Evolutionary conservation across 1,140 invertebrate species (phyloP).

Genomic region (Neodiprion pinetum): DNA sequence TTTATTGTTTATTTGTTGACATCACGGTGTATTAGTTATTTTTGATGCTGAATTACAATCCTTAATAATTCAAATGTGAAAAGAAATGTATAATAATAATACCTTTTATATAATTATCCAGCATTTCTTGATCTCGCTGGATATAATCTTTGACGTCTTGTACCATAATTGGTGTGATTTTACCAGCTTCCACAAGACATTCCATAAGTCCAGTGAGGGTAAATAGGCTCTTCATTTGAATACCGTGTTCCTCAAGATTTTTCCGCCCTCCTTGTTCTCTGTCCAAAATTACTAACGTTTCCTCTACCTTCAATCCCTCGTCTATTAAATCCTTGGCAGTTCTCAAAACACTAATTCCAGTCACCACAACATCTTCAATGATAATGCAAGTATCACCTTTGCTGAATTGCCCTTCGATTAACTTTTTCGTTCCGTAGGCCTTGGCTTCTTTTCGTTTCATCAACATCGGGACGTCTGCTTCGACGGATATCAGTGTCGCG

Average conservation of each 20-base stretch:
- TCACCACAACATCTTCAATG: constrained; percentile 96
- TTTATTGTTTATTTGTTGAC: no score
- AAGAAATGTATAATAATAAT: not conserved
- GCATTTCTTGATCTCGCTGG: constrained; percentile 51
- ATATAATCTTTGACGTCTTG: constrained; percentile 72
- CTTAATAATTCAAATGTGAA: no score
- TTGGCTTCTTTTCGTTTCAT: constrained; percentile 92
- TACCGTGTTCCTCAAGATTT: constrained; percentile 75
- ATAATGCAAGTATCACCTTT: constrained; percentile 85
- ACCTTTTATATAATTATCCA: constrained; percentile 6
- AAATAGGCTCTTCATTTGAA: constrained; percentile 75
- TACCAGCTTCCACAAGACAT: constrained; percentile 70
- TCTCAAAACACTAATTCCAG: constrained; percentile 92
- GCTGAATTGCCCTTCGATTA: constrained; percentile 90
- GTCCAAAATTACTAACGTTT: constrained; percentile 90
- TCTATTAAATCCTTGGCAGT: constrained; percentile 79
- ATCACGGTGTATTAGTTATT: no score
- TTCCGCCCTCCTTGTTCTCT: constrained; percentile 87
- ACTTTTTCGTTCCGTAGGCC: constrained; percentile 93
- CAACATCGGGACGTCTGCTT: constrained; percentile 84
- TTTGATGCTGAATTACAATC: no score
- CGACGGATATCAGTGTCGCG: constrained; percentile 82
- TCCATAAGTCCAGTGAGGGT: constrained; percentile 73
- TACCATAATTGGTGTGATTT: constrained; percentile 66
- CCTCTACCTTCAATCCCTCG: constrained; percentile 73